These are phyloP conservation scores for Raja brachyura DNA, from an alignment of 2,113 vertebrate genomes.

Conservation along the genomic window DNA sequence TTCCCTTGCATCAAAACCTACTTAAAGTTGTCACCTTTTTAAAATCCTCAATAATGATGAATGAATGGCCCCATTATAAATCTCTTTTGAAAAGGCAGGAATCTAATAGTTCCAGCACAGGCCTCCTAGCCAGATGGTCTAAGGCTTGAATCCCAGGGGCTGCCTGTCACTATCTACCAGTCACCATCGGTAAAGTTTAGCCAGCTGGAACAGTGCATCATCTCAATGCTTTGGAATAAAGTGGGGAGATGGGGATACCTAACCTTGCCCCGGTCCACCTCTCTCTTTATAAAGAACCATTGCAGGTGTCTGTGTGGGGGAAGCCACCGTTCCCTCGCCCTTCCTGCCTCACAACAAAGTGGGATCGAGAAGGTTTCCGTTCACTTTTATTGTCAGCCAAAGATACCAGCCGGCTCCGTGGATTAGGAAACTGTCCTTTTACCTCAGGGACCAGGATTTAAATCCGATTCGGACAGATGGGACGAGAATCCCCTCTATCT, in stretches of 20 bases:
- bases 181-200: constrained; percentile 21
- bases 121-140: background rate
- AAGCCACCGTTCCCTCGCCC: background rate
- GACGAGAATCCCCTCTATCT: constrained; percentile 31
- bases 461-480: constrained; percentile 34
- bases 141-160: constrained; percentile 14
- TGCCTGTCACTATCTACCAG: constrained; percentile 28
- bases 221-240: background rate
- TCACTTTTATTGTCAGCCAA: background rate
- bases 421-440: constrained; percentile 26
- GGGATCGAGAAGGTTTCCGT: background rate
- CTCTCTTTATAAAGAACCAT: too few species aligned
- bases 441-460: constrained; percentile 31
- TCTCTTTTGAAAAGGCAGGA: constrained; percentile 9
- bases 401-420: constrained; percentile 8
- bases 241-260: background rate
- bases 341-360: background rate
- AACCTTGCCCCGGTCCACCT: background rate
- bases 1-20: background rate
- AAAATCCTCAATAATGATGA: constrained; percentile 33
- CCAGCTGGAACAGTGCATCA: constrained; percentile 12
- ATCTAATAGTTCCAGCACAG: constrained; percentile 11
- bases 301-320: background rate
- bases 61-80: constrained; percentile 18
- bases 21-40: background rate